Conservation (phyloP, 2,797 vertebrate species). For the Enteromius thamalakanensis region DNA sequence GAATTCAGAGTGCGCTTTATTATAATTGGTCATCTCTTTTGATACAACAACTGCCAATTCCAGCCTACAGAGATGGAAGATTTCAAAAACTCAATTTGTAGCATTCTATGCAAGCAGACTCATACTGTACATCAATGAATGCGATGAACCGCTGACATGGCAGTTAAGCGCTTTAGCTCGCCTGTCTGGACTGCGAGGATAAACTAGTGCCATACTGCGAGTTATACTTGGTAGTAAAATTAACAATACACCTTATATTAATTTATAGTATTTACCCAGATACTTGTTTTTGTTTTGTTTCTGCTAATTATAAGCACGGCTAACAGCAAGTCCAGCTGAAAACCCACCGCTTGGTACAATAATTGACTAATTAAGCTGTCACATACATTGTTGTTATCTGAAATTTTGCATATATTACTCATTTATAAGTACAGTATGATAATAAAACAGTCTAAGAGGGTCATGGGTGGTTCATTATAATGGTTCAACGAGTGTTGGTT, state of each 20-base stretch:
- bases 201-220: not conserved
- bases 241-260: not conserved
- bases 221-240: slow-evolving; percentile 1
- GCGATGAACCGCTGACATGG: not conserved
- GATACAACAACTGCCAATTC: not conserved
- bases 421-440: slow-evolving; percentile 29
- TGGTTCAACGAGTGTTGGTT: not conserved
- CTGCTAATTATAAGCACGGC: not conserved
- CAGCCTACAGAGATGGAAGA: not conserved
- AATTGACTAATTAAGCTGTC: slow-evolving; percentile 12
- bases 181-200: slow-evolving; percentile 10
- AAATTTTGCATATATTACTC: not conserved
- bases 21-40: not conserved
- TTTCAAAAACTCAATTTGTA: slow-evolving; percentile 11
- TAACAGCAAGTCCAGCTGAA: not conserved
- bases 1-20: not conserved
- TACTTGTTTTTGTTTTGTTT: not conserved
- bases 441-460: slow-evolving; percentile 19
- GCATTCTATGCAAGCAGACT: slow-evolving; percentile 21
- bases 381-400: not conserved
- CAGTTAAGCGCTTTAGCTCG: not conserved
- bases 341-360: not conserved
- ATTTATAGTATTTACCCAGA: slow-evolving; percentile 2
- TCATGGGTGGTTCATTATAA: slow-evolving; percentile 15
- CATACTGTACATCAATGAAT: not conserved